Conservation (phyloP, 2,888 invertebrate genomes). For the Germaria angustata region DNA sequence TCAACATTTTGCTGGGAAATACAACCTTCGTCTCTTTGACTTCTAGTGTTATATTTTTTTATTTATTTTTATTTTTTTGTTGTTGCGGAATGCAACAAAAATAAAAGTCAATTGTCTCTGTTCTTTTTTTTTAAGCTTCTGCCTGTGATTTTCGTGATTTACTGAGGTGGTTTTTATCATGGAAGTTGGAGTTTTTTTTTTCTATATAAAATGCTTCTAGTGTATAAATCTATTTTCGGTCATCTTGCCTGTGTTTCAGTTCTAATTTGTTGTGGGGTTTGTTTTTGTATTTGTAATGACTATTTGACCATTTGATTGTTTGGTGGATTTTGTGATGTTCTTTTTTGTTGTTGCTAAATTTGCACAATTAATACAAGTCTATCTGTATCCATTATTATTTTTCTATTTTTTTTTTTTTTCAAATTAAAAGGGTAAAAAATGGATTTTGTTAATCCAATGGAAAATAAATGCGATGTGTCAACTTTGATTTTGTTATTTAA, state of each 20-base stretch:
- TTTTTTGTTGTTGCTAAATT: neutral
- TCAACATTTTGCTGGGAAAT: neutral
- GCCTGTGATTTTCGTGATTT: conserved; percentile 26
- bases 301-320: conserved; percentile 51
- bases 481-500: neutral
- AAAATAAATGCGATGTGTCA: neutral
- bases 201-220: neutral
- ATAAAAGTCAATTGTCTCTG: conserved; percentile 23
- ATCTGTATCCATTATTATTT: neutral
- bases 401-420: neutral
- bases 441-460: neutral
- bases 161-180: neutral
- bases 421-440: neutral
- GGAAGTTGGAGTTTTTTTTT: neutral
- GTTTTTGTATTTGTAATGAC: conserved; percentile 38
- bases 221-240: conserved; percentile 26
- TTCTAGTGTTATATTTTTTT: neutral
- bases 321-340: conserved; percentile 1
- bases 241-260: neutral
- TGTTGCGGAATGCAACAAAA: neutral
- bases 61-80: conserved; percentile 1
- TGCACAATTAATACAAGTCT: conserved; percentile 39
- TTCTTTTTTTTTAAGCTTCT: neutral
- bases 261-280: conserved; percentile 12
- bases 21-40: conserved; percentile 17